These are phyloP conservation scores for Bradypodion ventrale DNA, from an alignment of 2,797 vertebrate species.

Conservation along the genomic window DNA sequence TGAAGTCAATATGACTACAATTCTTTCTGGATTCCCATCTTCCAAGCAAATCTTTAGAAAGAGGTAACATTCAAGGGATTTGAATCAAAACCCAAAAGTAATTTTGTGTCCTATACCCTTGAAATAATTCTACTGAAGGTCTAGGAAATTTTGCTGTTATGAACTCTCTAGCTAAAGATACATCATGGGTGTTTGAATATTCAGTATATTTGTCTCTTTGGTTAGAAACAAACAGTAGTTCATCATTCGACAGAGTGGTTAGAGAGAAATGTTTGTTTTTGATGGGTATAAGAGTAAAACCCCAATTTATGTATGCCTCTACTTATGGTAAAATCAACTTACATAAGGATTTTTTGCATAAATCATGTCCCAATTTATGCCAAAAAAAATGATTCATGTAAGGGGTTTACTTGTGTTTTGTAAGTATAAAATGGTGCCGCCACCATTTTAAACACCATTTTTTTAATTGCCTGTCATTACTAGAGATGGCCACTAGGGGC, in stretches of 20 bases:
- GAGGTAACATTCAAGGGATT: not conserved
- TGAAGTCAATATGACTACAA: not conserved
- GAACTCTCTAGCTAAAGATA: not conserved
- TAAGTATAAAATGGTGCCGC: too few relatives aligned
- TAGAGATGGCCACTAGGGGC: too few relatives aligned
- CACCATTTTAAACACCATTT: too few relatives aligned
- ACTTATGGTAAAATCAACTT: too few relatives aligned
- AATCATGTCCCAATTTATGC: too few relatives aligned
- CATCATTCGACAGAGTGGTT: not conserved
- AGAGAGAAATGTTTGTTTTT: not conserved
- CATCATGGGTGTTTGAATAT: not conserved
- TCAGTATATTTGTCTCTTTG: not conserved
- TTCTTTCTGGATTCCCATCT: not conserved
- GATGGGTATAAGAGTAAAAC: too few relatives aligned
- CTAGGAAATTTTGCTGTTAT: conserved; percentile 7
- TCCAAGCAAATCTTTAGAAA: not conserved
- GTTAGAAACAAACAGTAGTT: conserved; percentile 16
- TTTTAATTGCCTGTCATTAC: too few relatives aligned
- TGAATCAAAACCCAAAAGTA: conserved; percentile 8
- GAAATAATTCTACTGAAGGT: conserved; percentile 44
- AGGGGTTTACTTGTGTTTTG: too few relatives aligned
- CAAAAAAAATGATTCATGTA: too few relatives aligned
- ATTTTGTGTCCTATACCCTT: conserved; percentile 12
- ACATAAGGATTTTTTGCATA: too few relatives aligned
- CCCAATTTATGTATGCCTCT: too few relatives aligned